Evolutionary conservation across 2,797 vertebrate genomes (phyloP).

Genomic region (Girardinus metallicus): DNA sequence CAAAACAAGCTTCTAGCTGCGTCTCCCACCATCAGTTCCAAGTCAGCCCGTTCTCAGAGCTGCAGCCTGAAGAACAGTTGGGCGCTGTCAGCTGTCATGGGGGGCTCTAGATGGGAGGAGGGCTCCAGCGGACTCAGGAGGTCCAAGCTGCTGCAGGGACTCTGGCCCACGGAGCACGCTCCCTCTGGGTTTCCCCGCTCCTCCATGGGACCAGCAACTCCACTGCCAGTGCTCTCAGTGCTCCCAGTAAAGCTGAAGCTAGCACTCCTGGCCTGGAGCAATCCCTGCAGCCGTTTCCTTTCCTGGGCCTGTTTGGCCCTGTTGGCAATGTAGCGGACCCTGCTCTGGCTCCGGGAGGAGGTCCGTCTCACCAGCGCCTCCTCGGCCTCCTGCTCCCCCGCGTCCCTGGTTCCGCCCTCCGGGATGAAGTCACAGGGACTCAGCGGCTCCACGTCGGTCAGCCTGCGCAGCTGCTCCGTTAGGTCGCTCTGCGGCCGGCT

Average conservation of each 20-base stretch:
- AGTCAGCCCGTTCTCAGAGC: conserved; percentile 71
- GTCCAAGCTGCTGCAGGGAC: conserved; percentile 80
- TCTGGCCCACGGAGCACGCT: conserved; percentile 85
- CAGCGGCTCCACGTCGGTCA: conserved; percentile 85
- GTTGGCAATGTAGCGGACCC: conserved; percentile 93
- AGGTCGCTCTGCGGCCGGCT: conserved; percentile 68
- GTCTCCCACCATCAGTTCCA: conserved; percentile 53
- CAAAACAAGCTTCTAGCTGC: conserved; percentile 40
- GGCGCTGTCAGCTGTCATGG: conserved; percentile 68
- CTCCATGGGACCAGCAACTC: conserved; percentile 80
- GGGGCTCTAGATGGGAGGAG: conserved; percentile 53
- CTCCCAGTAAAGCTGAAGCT: conserved; percentile 46
- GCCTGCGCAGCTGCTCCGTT: conserved; percentile 86
- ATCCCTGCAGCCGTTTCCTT: conserved; percentile 84
- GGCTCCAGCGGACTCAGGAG: conserved; percentile 68
- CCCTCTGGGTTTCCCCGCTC: conserved; percentile 93
- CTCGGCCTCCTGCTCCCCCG: conserved; percentile 64
- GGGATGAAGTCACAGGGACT: conserved; percentile 72
- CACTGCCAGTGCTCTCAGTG: conserved; percentile 30
- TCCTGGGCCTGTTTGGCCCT: conserved; percentile 91
- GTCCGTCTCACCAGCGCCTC: conserved; percentile 81
- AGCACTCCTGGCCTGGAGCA: conserved; percentile 60
- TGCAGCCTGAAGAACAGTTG: conserved; percentile 86
- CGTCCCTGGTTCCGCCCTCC: conserved; percentile 10
- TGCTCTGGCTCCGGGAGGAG: conserved; percentile 92